These are phyloP conservation scores for Tethya wilhelma DNA, from an alignment of 37 sponge, comb jelly and placozoan species.

Conservation along the genomic window DNA sequence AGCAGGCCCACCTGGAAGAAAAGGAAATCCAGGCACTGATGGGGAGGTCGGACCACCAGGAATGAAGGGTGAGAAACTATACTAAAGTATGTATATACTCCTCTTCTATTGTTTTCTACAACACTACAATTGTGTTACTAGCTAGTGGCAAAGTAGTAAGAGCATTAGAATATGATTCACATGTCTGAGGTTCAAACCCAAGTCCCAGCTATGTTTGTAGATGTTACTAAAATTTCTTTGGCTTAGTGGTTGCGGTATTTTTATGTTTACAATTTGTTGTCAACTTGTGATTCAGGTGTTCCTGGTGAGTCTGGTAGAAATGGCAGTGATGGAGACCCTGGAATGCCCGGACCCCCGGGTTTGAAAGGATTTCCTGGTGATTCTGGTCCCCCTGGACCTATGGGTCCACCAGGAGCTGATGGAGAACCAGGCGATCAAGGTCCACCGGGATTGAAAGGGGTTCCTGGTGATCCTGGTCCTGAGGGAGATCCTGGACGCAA, in stretches of 20 bases:
- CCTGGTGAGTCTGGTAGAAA: not conserved
- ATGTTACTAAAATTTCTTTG: too few species aligned
- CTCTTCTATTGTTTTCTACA: not conserved
- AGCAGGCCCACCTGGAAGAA: slow-evolving; percentile 22
- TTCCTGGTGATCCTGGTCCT: not conserved
- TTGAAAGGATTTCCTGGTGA: slow-evolving; percentile 19
- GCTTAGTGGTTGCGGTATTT: too few species aligned
- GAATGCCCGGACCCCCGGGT: not conserved
- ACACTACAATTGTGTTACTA: too few species aligned
- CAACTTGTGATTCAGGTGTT: slow-evolving; percentile 1
- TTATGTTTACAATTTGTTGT: too few species aligned
- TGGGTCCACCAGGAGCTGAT: slow-evolving; percentile 7
- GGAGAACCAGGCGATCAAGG: slow-evolving; percentile 16
- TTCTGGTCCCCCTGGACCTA: not conserved
- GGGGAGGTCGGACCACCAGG: not conserved
- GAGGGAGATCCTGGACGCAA: not conserved
- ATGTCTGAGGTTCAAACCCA: too few species aligned
- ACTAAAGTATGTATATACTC: not conserved
- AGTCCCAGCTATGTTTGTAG: too few species aligned
- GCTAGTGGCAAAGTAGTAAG: too few species aligned
- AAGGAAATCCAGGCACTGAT: slow-evolving; percentile 7
- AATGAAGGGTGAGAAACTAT: slow-evolving; percentile 19
- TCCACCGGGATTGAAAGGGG: not conserved
- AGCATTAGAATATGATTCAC: too few species aligned
- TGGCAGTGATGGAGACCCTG: not conserved